Evolutionary conservation across 2,113 vertebrate genomes (phyloP), one percentile per base, ranked within the genome.

Genomic region (Xenopus laevis): DNA sequence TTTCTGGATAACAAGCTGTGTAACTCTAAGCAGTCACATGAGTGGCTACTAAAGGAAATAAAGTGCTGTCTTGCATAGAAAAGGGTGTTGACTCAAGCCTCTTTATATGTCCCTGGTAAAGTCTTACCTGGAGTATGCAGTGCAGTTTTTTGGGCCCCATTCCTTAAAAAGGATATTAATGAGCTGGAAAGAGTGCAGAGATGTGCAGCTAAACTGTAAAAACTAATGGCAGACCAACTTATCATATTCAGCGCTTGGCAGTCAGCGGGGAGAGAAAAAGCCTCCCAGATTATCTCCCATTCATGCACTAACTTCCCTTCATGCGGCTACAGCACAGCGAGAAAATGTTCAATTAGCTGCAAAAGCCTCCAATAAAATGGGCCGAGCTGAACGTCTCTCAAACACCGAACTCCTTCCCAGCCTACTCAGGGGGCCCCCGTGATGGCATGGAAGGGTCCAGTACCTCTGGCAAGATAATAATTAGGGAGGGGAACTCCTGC

Each of bases 201-300:
- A n/a, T n/a, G n/a, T n/a, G n/a, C n/a, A n/a, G n/a, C n/a, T n/a
- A n/a, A n/a, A n/a, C n/a, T n/a, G n/a, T n/a, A n/a, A n/a, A n/a
- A n/a, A n/a, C n/a, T n/a, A n/a, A n/a, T n/a, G n/a, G n/a, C n/a
- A n/a, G n/a, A 75, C 67, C 23, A 70, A 78, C 81, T 77, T 47
- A 61, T 75, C 79, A 72, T 18, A 61, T 33, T 76, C 70, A 71
- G 71, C 75, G 52, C 44, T 30, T 57, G 57, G 62, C 81, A 71
- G 59, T 47, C 67, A 83, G 66, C 63, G 69, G 79, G 76, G 74
- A 10, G 78, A 78, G 84, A 78, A 83, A 71, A 73, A 71, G 69
- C 55, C 71, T 6, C 72, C 71, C 68, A 69, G 78, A 80, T 81
- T 78, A 57, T 76, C 71, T 79, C 69, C 47, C 68, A 69, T 0